These are phyloP conservation scores for Caradrina kadenii DNA, from an alignment of 2,888 invertebrate species.

Conservation along the genomic window DNA sequence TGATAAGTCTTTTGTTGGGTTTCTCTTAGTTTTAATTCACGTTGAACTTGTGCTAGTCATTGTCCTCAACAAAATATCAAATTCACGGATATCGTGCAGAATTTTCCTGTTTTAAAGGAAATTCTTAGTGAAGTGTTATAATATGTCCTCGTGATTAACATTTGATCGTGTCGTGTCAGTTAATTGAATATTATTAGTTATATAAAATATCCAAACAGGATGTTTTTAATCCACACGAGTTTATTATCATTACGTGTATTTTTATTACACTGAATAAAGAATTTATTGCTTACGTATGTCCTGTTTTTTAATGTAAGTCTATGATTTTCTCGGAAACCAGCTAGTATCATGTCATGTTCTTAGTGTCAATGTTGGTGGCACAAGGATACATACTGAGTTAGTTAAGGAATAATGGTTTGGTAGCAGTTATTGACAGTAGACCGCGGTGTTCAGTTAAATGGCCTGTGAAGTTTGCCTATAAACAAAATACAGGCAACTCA, in stretches of 20 bases:
- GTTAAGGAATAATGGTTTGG: neutral
- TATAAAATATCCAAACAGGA: neutral
- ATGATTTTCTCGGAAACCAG: too few species aligned
- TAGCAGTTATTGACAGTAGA: neutral
- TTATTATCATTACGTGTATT: too few species aligned
- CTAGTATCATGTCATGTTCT: too few species aligned
- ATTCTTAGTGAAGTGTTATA: neutral
- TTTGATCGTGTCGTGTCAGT: neutral
- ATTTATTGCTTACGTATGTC: neutral
- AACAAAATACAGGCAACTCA: neutral
- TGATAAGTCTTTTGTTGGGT: conserved; percentile 25
- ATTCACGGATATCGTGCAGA: neutral
- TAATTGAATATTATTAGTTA: neutral
- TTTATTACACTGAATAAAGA: neutral
- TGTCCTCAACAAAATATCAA: neutral
- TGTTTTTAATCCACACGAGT: neutral
- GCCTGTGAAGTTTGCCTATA: conserved; percentile 15
- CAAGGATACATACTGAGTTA: too few species aligned
- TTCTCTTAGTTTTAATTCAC: conserved; percentile 18
- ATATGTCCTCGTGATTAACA: neutral
- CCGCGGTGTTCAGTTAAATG: conserved; percentile 1
- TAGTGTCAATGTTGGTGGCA: too few species aligned
- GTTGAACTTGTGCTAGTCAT: conserved; percentile 1
- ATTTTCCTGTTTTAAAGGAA: neutral
- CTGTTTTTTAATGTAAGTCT: too few species aligned